Conservation (phyloP, 64 coral and sea anemone species). For the Stichodactyla mertensii region DNA sequence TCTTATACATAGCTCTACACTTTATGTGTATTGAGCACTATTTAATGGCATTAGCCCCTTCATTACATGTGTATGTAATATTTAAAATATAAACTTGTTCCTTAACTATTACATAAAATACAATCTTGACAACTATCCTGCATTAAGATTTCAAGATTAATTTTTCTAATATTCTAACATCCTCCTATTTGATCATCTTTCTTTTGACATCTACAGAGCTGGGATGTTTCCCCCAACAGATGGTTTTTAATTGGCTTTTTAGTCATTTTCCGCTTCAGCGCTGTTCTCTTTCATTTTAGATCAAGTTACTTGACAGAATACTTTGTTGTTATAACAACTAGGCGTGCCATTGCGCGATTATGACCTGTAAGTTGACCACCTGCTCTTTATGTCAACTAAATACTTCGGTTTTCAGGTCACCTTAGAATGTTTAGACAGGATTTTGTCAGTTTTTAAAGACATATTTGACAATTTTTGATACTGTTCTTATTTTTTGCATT, state of each 20-base stretch:
- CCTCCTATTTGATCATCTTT: no score
- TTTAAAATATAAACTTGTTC: no score
- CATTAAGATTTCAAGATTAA: no score
- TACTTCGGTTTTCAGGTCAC: background rate
- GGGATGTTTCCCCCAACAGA: no score
- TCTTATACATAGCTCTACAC: no score
- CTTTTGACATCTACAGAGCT: no score
- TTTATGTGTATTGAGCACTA: no score
- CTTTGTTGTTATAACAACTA: background rate
- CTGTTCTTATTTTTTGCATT: background rate
- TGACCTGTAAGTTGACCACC: background rate
- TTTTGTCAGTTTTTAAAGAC: background rate
- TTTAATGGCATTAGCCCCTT: no score
- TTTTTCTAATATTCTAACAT: no score
- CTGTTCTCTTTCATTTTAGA: background rate
- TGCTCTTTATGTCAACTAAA: constrained; percentile 5
- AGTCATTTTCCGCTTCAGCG: background rate
- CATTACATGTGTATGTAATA: no score
- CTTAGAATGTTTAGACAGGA: background rate
- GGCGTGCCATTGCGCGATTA: constrained; percentile 1
- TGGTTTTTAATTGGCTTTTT: background rate
- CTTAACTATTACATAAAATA: no score
- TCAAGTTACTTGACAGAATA: background rate
- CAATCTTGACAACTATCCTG: no score
- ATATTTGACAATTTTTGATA: background rate